Conservation (phyloP, 30 jellyfish, hydroid and myxozoan genomes). For the Rhopilema esculentum region DNA sequence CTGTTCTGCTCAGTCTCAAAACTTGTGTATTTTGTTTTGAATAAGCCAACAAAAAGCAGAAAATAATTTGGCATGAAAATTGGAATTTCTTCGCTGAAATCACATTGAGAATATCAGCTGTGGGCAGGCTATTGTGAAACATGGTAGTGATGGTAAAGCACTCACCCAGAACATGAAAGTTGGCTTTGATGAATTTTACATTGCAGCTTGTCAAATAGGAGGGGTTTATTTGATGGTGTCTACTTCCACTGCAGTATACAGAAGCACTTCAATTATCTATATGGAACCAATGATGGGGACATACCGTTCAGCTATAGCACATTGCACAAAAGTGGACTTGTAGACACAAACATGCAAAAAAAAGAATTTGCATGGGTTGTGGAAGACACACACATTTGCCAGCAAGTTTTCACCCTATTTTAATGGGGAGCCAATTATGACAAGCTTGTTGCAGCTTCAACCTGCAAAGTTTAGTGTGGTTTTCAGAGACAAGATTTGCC, state of each 20-base stretch:
- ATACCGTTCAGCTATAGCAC: slow-evolving; percentile 26
- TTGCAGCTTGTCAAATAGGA: neutral
- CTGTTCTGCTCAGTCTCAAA: no score
- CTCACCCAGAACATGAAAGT: slow-evolving; percentile 24
- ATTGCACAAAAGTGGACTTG: slow-evolving; percentile 52
- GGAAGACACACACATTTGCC: slow-evolving; percentile 29
- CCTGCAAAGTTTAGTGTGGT: no score
- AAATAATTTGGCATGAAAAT: neutral
- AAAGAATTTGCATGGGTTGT: slow-evolving; percentile 33
- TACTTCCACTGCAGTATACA: neutral
- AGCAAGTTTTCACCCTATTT: slow-evolving; percentile 35
- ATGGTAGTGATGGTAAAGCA: slow-evolving; percentile 34
- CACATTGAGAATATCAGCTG: no score
- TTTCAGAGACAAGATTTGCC: no score
- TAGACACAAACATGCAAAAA: slow-evolving; percentile 34
- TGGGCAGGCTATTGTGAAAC: slow-evolving; percentile 34
- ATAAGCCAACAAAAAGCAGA: no score
- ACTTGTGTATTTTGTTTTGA: no score
- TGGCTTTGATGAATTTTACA: neutral
- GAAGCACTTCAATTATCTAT: slow-evolving; percentile 2
- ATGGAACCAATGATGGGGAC: slow-evolving; percentile 44
- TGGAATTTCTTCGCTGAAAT: neutral
- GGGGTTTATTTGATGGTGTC: slow-evolving; percentile 22
- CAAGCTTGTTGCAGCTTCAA: no score
- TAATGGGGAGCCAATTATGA: slow-evolving; percentile 51